phyloP scores from a whole-genome alignment of 2,113 vertebrate genomes.

The Percopsis transmontana region DNA sequence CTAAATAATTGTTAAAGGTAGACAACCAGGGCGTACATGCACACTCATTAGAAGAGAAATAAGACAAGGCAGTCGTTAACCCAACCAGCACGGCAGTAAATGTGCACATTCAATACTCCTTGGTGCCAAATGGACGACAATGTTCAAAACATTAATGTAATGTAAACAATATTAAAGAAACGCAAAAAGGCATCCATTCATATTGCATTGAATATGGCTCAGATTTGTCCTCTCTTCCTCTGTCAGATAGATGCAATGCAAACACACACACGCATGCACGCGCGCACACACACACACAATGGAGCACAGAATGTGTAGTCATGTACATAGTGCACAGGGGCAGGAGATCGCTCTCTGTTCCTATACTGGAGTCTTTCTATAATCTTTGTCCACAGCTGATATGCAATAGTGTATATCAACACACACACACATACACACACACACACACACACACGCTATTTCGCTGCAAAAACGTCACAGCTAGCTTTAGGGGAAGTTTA shows the following conservation, averaged over 20 bases:
- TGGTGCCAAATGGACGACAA: slow-evolving; percentile 54
- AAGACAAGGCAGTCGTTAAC: slow-evolving; percentile 46
- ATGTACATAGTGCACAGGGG: slow-evolving; percentile 15
- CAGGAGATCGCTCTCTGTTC: not conserved
- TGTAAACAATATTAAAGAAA: slow-evolving; percentile 75
- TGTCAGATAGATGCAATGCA: slow-evolving; percentile 57
- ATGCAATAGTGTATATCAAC: not conserved
- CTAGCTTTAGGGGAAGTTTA: too few species aligned
- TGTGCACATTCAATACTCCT: slow-evolving; percentile 61
- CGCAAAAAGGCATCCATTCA: slow-evolving; percentile 64
- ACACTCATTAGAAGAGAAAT: slow-evolving; percentile 20
- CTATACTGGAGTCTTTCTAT: not conserved
- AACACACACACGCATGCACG: slow-evolving; percentile 12
- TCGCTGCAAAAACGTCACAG: too few species aligned
- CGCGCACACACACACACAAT: slow-evolving; percentile 2
- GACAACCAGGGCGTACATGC: slow-evolving; percentile 34
- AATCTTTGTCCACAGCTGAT: not conserved
- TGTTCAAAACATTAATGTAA: slow-evolving; percentile 80
- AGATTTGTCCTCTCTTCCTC: slow-evolving; percentile 51
- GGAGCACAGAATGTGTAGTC: slow-evolving; percentile 11
- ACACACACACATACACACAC: not conserved
- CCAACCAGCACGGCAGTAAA: slow-evolving; percentile 55
- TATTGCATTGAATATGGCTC: slow-evolving; percentile 83
- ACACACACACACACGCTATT: not conserved
- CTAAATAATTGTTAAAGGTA: slow-evolving; percentile 11